Base-by-base conservation (phyloP, 1,140 invertebrate species). In the Muscidifurax raptorellus region DNA sequence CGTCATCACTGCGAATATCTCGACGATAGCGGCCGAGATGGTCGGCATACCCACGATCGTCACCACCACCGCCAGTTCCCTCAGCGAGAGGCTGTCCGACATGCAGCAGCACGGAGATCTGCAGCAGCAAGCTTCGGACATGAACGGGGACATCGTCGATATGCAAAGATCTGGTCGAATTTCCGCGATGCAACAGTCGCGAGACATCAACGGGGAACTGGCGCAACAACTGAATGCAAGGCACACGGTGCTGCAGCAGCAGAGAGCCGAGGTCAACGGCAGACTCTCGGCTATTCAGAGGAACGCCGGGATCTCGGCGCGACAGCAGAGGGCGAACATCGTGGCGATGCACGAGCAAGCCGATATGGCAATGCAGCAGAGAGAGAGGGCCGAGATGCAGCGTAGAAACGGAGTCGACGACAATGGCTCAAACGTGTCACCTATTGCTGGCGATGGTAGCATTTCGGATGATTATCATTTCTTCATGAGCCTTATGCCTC, bases 401-500 rank as follows among this genome's bases (percentile, higher is more conserved):
- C 71, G 47, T 22, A 82, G 74, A 18, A 82, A 85, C 18, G 36
- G 40, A 7, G 36, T 32, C 2, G 52, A 67, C 0, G 36, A 69
- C 30, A 64, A 84, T 32, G 52, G n/a, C 4, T 30, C 83, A 28
- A 85, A 32, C 12, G 32, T 81, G 4, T 75, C 83, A 10, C 25
- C 83, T 15, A 66, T 81, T 0, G 76, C 69, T 4, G 67, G 40
- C 1, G 85, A 86, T n/a, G 76, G 80, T n/a, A 64, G 66, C n/a
- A 83, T 82, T 25, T 79, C 75, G 7, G 85, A 86, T 28, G 85
- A 86, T 27, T 86, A 86, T 27, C 85, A 86, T 27, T 86, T 86
- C 28, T 86, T 86, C 47, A 86, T 86, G 85, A 86, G 85, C 22
- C 32, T 86, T 1, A 76, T 86, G 77, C 85, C 85, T 0, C 85